Evolutionary conservation across 2,888 invertebrate genomes (phyloP), one percentile per base, ranked within the genome.

Genomic region (Nebria brevicollis): DNA sequence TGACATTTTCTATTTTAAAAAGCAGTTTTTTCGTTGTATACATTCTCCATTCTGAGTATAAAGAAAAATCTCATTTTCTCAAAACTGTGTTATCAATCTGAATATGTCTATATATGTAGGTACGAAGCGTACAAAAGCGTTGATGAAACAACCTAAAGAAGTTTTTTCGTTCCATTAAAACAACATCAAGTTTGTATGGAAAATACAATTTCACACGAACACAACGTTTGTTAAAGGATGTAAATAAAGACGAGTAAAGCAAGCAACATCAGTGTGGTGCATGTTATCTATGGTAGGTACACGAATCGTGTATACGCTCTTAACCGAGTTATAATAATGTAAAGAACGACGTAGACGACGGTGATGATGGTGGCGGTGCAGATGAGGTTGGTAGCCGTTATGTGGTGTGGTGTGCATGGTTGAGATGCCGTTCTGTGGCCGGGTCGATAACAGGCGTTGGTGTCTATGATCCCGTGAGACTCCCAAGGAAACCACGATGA

Each of bases 221-320:
- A 42, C 43, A 34, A 72, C 73, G 42, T 76, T 76, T 76, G 76
- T 76, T 76, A 76, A 66, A 10, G 41, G 76, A 66, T 66, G 76
- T 76, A 76, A 76, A 76, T 76, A 76, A 76, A 76, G 76, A 76
- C 66, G 66, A 65, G 42, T 64, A 15, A 13, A 7, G 66, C 66
- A 25, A 65, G 66, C 66, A 42, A 66, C 66, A 66, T 25, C 66
- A 76, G 66, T 75, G 75, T 64, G 66, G 41, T 75, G 66, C 66
- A 76, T 66, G 66, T 25, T 68, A 66, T n/a, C 41, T 66, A 41
- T 6, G 54, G 54, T 54, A 54, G 54, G 54, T 54, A 54, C 54
- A 54, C 54, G 54, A 54, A 13, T 54, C 54, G 54, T 54, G 54
- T 54, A 54, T 54, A 54, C 7, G 7, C 54, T 54, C 54, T 54